Percentiles rank a stretch among this genome's conserved stretches.
phyloP scores from a whole-genome alignment of 2,888 invertebrate genomes.

The Tetranychus truncatus region DNA sequence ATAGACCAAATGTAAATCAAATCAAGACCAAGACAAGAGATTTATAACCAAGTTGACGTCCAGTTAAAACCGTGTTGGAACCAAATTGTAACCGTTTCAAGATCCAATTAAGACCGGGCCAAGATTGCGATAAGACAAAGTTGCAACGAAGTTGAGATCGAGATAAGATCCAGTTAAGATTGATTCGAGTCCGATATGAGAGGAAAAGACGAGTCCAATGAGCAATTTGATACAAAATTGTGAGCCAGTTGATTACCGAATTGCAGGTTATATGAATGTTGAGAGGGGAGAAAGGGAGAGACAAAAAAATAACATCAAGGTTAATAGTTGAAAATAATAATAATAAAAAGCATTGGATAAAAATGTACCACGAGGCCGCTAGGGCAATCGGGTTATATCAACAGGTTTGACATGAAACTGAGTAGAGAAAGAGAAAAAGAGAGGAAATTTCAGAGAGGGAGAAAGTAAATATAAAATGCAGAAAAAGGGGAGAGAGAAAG shows the following conservation, averaged over 20 bases:
- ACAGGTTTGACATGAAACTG: slow-evolving; percentile 1
- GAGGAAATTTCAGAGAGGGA: slow-evolving; percentile 2
- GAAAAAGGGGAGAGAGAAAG: slow-evolving; percentile 9
- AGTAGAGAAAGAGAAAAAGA: background rate
- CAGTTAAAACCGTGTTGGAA: too few relatives aligned
- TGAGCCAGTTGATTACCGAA: background rate
- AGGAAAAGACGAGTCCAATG: too few relatives aligned
- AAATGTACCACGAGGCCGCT: slow-evolving; percentile 1
- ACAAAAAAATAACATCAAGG: background rate
- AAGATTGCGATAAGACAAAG: too few relatives aligned
- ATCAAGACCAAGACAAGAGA: too few relatives aligned
- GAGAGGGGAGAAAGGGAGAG: background rate
- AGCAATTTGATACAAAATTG: background rate
- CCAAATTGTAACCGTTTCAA: too few relatives aligned
- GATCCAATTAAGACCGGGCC: too few relatives aligned
- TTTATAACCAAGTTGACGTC: too few relatives aligned
- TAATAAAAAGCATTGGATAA: background rate
- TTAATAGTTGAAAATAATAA: slow-evolving; percentile 1
- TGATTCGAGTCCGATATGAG: too few relatives aligned
- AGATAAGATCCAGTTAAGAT: too few relatives aligned
- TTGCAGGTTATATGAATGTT: background rate
- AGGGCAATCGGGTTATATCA: background rate
- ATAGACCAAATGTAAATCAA: too few relatives aligned
- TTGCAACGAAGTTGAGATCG: too few relatives aligned
- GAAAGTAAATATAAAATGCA: background rate